Base-by-base conservation (phyloP, 92 coral and sea anemone genomes). In the Pocillopora grandis region DNA sequence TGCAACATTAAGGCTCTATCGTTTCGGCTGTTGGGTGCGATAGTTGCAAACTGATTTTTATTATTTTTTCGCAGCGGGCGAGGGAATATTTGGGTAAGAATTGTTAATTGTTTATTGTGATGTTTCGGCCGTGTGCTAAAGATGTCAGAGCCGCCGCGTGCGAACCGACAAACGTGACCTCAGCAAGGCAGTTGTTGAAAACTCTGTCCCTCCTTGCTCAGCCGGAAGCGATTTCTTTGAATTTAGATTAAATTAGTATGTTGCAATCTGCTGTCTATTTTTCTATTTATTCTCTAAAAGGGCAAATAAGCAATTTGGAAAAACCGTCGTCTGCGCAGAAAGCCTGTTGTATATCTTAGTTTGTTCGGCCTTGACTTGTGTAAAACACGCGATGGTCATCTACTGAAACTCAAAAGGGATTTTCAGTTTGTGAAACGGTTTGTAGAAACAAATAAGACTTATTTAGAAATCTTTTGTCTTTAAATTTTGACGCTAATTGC, bases 181-280 rank as follows among this genome's bases (percentile, higher is more conserved):
- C 49, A 9, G 14, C 58, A 58, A 42, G 52, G 8, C 52, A 42
- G 48, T 58, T 49, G 63, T 70, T 42, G 78, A 71, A 59, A 63
- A 12, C 59, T 42, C 17, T 42, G 85, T 36, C 77, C 71, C 37
- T 21, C 19, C 18, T 49, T 37, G 64, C 21, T 18, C 42, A 16
- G 63, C 67, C 83, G 83, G 83, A 79, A 79, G 58, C 48, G 52
- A 23, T 70, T 72, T 37, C 86, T 72, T 82, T 72, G 71, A 82
- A 82, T 82, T 82, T 49, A 49, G 56, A 72, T 82, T 83, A 72
- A 72, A 83, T 83, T 63, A 83, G 87, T 72, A 18, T 19, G 56
- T 36, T 70, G 60, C 79, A 71, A 62, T 82, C 58, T 82, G 78
- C 70, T 68, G 71, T 82, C 68, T 36, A 71, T 72, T 83, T 56